phyloP scores from a whole-genome alignment of 2,888 invertebrate species.

The Tetragonisca angustula region DNA sequence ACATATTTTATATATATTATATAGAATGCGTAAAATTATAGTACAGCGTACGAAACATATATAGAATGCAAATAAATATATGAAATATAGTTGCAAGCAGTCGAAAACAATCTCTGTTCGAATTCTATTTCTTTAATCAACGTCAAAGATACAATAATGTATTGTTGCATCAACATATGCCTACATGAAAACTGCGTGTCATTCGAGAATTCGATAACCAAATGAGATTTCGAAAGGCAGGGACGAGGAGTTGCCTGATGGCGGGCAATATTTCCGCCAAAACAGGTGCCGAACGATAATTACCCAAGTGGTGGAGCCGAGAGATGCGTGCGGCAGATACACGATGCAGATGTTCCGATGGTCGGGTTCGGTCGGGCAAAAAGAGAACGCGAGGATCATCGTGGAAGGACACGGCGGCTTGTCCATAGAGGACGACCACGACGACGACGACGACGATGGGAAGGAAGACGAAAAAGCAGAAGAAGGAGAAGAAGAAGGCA shows the following conservation, averaged over 20 bases:
- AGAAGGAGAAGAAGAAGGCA: not conserved
- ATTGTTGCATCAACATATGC: too few species aligned
- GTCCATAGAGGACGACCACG: not conserved
- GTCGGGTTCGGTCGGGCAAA: slow-evolving; percentile 29
- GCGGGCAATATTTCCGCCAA: slow-evolving; percentile 38
- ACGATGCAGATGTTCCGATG: slow-evolving; percentile 66
- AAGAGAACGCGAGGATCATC: slow-evolving; percentile 4
- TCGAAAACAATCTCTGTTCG: too few species aligned
- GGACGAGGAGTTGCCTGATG: slow-evolving; percentile 1
- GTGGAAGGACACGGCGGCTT: not conserved
- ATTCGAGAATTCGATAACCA: not conserved
- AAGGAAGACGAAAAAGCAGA: not conserved
- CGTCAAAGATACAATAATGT: too few species aligned
- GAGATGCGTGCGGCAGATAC: slow-evolving; percentile 58
- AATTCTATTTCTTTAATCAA: too few species aligned
- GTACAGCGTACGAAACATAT: too few species aligned
- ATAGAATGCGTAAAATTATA: too few species aligned
- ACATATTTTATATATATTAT: too few species aligned
- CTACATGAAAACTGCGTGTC: not conserved
- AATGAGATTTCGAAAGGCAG: not conserved
- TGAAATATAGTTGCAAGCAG: too few species aligned
- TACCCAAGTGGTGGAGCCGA: slow-evolving; percentile 52
- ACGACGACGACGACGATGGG: not conserved
- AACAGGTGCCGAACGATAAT: slow-evolving; percentile 71
- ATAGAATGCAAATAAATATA: too few species aligned